Conservation (phyloP, 2,797 vertebrate genomes). For the Hybognathus amarus region DNA sequence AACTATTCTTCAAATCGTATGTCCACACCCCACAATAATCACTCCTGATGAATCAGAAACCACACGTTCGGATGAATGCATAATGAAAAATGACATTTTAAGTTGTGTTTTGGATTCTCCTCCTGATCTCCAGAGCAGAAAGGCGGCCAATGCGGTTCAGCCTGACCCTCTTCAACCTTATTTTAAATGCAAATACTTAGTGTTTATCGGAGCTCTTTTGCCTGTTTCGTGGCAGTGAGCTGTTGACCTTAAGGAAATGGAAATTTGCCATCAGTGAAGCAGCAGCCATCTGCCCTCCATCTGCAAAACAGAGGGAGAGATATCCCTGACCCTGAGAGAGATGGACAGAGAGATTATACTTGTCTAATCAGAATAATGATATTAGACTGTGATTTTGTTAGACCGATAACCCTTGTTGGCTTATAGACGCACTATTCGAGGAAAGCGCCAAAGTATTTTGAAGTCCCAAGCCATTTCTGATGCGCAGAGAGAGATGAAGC, state of each 20-base stretch:
- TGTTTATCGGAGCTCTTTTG: constrained; percentile 59
- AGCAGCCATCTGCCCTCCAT: constrained; percentile 73
- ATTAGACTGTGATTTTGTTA: constrained; percentile 69
- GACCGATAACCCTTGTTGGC: constrained; percentile 61
- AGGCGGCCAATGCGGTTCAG: background rate
- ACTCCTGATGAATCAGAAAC: constrained; percentile 9
- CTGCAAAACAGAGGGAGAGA: constrained; percentile 64
- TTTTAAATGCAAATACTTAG: constrained; percentile 53
- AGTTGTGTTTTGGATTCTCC: background rate
- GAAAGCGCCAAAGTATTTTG: constrained; percentile 67
- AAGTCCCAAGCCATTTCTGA: constrained; percentile 69
- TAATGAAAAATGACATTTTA: constrained; percentile 26
- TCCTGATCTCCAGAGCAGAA: constrained; percentile 8
- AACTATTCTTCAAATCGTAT: background rate
- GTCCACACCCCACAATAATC: constrained; percentile 1
- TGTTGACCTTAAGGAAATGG: constrained; percentile 70
- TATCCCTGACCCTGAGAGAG: constrained; percentile 51
- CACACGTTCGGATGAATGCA: background rate
- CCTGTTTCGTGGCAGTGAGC: constrained; percentile 59
- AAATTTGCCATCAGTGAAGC: constrained; percentile 65
- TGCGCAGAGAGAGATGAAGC: constrained; percentile 70
- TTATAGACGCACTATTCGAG: constrained; percentile 63
- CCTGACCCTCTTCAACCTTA: constrained; percentile 37
- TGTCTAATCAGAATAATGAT: constrained; percentile 62
- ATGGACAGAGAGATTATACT: constrained; percentile 43